Percentiles rank a stretch among this genome's conserved stretches.
phyloP scores from a whole-genome alignment of 2,113 vertebrate species.

The Apaloderma vittatum region DNA sequence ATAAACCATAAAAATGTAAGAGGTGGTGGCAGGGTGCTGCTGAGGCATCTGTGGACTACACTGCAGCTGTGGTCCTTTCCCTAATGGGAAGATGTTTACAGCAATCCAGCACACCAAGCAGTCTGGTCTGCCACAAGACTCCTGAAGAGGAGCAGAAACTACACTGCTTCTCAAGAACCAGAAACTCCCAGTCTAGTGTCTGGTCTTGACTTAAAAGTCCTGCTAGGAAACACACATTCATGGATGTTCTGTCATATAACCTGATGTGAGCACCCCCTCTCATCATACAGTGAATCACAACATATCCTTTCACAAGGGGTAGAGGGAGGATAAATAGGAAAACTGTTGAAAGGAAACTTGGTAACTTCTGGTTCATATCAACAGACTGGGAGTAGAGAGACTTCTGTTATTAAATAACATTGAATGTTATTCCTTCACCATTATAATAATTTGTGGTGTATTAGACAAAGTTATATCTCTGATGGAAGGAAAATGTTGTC shows the following conservation, averaged over 20 bases:
- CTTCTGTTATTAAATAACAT: not conserved
- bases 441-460: not conserved
- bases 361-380: not conserved
- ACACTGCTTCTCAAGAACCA: not conserved
- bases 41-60: not conserved
- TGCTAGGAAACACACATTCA: not conserved
- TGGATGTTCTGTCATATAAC: not conserved
- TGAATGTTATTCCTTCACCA: not conserved
- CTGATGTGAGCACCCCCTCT: fast-evolving
- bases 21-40: not conserved
- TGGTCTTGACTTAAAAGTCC: not conserved
- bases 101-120: not conserved
- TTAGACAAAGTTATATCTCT: not conserved
- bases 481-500: not conserved
- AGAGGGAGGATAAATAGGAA: not conserved
- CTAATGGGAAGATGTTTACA: not conserved
- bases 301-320: not conserved
- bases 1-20: not conserved
- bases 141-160: not conserved
- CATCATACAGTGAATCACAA: fast-evolving
- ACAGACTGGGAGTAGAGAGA: not conserved
- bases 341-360: not conserved
- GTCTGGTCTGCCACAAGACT: not conserved
- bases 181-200: not conserved
- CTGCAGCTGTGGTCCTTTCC: not conserved